Evolutionary conservation across 2,888 invertebrate genomes (phyloP), one percentile per base, ranked within the genome.

Genomic region (Callyntrura sp.): DNA sequence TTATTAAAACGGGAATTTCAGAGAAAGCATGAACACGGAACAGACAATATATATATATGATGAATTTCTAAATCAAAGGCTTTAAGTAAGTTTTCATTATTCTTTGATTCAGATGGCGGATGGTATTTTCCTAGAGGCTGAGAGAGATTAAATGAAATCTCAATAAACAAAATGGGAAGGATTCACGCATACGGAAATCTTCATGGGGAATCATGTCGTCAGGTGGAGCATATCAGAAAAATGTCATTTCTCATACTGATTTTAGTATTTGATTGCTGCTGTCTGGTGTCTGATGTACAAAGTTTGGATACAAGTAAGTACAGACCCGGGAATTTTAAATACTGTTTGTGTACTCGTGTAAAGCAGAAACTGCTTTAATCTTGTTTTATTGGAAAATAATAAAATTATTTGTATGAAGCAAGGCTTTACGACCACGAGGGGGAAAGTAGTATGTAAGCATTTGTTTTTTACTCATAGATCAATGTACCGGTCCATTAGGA

Each of bases 401-500:
- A 23, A 78, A 55, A 23, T 14, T 6, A 35, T 35, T 35, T 35
- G 35, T 35, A 35, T 35, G 6, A 35, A 51, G 20, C 14, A 78
- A 48, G 4, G 28, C 12, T 35, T 35, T 6, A 6, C 6, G 35
- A 35, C 35, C 35, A 35, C 35, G 3, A 35, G 3, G 2, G 2
- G 2, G 2, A 2, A 35, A 35, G 35, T 35, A 4, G 2, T 35
- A 35, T 6, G 6, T n/a, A 35, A 35, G 2, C 35, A 6, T 35
- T 35, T 35, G 35, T 35, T 35, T 4, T 6, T 35, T 35, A 35
- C 92, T 92, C 43, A 57, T 95, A 96, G 96, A 95, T 90, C 95
- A 95, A 94, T 96, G 96, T 94, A 95, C 95, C 93, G 95, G 95
- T 90, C 95, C 96, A 76, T 94, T 96, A 94, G 96, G 96, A 88